phyloP scores from a whole-genome alignment of 2,113 vertebrate genomes.

The Cisticola juncidis region DNA sequence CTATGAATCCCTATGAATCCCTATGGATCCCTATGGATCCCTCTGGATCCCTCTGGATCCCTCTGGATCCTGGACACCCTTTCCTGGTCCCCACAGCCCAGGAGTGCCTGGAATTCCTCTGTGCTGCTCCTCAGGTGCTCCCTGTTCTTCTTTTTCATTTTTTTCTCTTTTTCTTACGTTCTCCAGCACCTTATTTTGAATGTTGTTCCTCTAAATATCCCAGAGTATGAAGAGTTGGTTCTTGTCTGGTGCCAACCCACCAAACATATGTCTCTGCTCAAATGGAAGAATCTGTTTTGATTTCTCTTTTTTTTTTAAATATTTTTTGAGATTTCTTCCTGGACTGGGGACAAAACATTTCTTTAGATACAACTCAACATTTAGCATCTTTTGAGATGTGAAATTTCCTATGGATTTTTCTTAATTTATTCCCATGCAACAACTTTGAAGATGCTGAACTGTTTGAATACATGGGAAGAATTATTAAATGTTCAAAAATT shows the following conservation, averaged over 20 bases:
- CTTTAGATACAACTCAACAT: neutral
- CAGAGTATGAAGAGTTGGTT: slow-evolving; percentile 48
- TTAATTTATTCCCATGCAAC: neutral
- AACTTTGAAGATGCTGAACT: neutral
- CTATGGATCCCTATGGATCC: too few relatives aligned
- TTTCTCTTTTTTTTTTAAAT: neutral
- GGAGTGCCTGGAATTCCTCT: neutral
- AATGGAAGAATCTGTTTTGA: slow-evolving; percentile 54
- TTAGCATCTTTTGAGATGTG: neutral
- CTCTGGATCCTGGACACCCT: neutral
- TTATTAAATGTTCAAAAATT: neutral
- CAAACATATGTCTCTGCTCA: slow-evolving; percentile 67
- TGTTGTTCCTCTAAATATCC: slow-evolving; percentile 59
- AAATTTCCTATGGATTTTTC: neutral
- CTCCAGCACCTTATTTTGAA: slow-evolving; percentile 23
- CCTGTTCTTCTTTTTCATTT: fast-evolving
- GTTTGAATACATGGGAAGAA: neutral
- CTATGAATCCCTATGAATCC: too few relatives aligned
- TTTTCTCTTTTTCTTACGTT: neutral
- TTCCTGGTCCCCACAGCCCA: neutral
- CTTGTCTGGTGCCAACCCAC: slow-evolving; percentile 67
- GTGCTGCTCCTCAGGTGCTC: neutral
- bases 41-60: too few relatives aligned
- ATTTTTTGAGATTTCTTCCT: neutral
- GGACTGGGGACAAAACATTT: slow-evolving; percentile 35